phyloP scores from a whole-genome alignment of 2,113 vertebrate species.

The Felis chaus region DNA sequence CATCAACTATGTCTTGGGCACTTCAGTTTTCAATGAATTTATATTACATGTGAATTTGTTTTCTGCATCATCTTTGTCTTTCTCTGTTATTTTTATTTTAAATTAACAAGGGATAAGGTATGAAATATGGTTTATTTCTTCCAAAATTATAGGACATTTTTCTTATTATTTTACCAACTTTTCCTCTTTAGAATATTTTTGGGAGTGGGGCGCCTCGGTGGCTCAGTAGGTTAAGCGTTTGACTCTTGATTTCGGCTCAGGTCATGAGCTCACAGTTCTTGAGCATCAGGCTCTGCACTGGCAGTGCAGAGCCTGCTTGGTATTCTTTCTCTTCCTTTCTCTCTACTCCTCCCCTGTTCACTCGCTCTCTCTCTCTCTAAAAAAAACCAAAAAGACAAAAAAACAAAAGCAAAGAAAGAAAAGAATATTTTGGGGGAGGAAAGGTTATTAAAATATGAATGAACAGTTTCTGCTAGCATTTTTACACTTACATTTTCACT shows the following conservation, averaged over 20 bases:
- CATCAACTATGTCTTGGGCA: background rate
- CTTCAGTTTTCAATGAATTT: background rate
- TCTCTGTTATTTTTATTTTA: constrained; percentile 5
- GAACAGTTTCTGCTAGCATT: background rate
- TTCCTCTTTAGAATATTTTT: background rate
- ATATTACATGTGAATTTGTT: background rate
- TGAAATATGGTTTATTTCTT: background rate
- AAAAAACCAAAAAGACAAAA: too few relatives aligned
- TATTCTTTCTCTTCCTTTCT: too few relatives aligned
- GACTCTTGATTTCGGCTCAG: too few relatives aligned
- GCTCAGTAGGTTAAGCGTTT: too few relatives aligned
- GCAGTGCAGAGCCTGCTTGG: too few relatives aligned
- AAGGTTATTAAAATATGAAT: background rate
- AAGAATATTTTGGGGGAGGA: background rate
- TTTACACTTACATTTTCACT: background rate
- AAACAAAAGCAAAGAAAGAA: too few relatives aligned
- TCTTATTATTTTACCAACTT: background rate
- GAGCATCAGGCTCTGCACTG: too few relatives aligned
- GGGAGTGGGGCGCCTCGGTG: too few relatives aligned
- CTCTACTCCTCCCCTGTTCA: too few relatives aligned
- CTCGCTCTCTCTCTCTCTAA: too few relatives aligned
- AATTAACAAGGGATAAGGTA: background rate
- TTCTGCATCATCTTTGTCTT: background rate
- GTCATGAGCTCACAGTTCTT: too few relatives aligned
- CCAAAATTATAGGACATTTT: background rate